phyloP scores from a whole-genome alignment of 2,797 vertebrate species.

The Clarias platycephalus region DNA sequence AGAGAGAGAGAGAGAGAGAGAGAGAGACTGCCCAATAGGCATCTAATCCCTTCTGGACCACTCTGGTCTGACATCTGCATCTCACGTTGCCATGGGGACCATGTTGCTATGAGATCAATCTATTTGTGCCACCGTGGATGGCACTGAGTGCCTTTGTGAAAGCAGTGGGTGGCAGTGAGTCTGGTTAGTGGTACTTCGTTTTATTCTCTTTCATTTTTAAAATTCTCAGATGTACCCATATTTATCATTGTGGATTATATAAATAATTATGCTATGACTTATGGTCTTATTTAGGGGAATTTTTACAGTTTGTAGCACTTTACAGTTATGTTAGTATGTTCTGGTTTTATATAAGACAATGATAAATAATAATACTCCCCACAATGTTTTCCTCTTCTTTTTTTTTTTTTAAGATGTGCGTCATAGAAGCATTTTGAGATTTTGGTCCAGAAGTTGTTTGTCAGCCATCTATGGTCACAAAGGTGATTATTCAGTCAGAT shows the following conservation, averaged over 20 bases:
- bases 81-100: constrained; percentile 69
- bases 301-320: not conserved
- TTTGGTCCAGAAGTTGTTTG: not conserved
- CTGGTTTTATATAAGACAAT: not conserved
- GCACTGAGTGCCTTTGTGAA: constrained; percentile 63
- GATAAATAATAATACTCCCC: not conserved
- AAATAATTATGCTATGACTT: not conserved
- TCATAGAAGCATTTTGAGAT: not conserved
- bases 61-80: constrained; percentile 72
- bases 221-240: constrained; percentile 7
- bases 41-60: constrained; percentile 68
- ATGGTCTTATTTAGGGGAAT: not conserved
- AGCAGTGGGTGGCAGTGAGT: constrained; percentile 55
- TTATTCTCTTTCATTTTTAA: constrained; percentile 38
- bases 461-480: not conserved
- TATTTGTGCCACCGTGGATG: constrained; percentile 73
- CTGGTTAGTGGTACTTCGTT: constrained; percentile 58
- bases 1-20: constrained; percentile 49
- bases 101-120: constrained; percentile 79
- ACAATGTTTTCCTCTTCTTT: not conserved
- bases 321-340: not conserved
- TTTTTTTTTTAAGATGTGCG: not conserved
- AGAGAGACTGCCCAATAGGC: constrained; percentile 59
- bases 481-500: not conserved
- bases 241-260: not conserved